phyloP scores from a whole-genome alignment of 2,888 invertebrate species.

The Thereva nobilitata region DNA sequence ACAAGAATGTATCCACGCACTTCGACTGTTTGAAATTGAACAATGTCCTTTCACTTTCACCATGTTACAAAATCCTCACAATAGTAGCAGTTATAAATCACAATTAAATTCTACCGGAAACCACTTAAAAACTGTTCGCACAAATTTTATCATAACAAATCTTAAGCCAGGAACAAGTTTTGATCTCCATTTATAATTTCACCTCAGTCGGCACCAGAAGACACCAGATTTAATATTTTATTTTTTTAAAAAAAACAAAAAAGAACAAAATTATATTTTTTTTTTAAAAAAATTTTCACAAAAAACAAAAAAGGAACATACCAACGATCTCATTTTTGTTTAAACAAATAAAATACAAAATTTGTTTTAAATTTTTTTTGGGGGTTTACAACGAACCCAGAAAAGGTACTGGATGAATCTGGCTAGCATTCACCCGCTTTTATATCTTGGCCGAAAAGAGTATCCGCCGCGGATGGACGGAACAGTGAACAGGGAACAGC shows the following conservation, averaged over 20 bases:
- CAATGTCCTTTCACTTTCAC: too few relatives aligned
- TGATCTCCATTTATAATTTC: too few relatives aligned
- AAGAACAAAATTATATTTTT: not conserved
- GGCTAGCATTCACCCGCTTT: constrained; percentile 55
- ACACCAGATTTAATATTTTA: too few relatives aligned
- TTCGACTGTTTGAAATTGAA: too few relatives aligned
- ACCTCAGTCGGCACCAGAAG: too few relatives aligned
- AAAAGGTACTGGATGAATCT: constrained; percentile 58
- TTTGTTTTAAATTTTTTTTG: constrained; percentile 43
- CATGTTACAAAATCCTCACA: too few relatives aligned
- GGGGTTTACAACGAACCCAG: constrained; percentile 57
- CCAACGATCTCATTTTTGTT: constrained; percentile 56
- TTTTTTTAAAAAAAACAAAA: constrained; percentile 3
- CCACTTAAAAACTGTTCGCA: too few relatives aligned
- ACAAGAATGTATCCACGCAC: too few relatives aligned
- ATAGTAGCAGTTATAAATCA: too few relatives aligned
- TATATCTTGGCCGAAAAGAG: constrained; percentile 47
- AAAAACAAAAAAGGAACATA: constrained; percentile 48
- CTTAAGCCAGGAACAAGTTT: too few relatives aligned
- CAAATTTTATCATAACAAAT: too few relatives aligned
- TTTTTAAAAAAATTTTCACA: constrained; percentile 9
- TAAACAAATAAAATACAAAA: constrained; percentile 18
- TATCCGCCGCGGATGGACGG: constrained; percentile 26
- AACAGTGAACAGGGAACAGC: constrained; percentile 12
- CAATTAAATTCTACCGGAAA: too few relatives aligned